Evolutionary conservation across 2,888 invertebrate species (phyloP), one percentile per base, ranked within the genome.

Genomic region (Noctua fimbriata): DNA sequence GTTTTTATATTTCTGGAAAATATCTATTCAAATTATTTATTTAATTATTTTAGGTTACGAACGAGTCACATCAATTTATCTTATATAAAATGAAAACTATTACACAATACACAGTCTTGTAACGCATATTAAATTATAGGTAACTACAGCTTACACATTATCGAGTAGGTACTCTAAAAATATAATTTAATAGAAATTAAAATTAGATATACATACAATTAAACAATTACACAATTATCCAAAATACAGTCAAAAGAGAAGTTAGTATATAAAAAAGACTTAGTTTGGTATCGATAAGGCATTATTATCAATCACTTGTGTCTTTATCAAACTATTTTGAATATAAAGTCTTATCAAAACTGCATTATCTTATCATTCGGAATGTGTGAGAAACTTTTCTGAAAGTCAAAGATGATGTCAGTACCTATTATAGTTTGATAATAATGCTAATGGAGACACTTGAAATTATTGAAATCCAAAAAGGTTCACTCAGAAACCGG

Each of bases 401-500:
- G 16, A 49, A 9, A 28, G n/a, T 18, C 28, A 72, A 63, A 55
- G 7, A 65, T 24, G 9, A 28, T 3, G 28, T 32, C 28, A 24
- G 4, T 52, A 12, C 14, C 3, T 60, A 28, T 44, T 0, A 52
- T 49, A 41, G 4, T 71, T 2, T 65, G 66, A 67, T 80, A 75
- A 24, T 28, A 67, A 82, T 82, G 32, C 32, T 44, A 44, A 75
- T 75, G 24, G 0, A 16, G 14, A 18, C 0, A 73, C 72, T 73
- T 72, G 10, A 47, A 71, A 80, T 55, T 71, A 24, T 52, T 24
- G 28, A 28, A 36, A 36, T 1, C 1, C 28, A 14, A 47, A 65
- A 24, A 52, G 24, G 28, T n/a, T 79, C n/a, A 47, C 32, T 4
- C 2, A 44, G 21, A 44, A 65, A 28, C 36, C 21, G 9, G 32